phyloP scores from a whole-genome alignment of 2,113 vertebrate species.

The Ptilonorhynchus violaceus region DNA sequence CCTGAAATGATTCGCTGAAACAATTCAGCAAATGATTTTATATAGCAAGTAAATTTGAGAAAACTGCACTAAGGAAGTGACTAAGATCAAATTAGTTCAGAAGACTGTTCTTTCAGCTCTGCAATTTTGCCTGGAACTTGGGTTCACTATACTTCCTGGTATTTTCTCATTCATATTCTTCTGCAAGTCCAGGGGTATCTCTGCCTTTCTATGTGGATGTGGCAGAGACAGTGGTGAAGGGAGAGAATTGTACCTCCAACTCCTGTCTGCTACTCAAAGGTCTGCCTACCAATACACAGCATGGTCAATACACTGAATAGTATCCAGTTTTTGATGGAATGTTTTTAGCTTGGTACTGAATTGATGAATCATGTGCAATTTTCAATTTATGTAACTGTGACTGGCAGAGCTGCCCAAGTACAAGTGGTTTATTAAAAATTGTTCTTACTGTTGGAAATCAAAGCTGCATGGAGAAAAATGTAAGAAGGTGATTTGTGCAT shows the following conservation, averaged over 20 bases:
- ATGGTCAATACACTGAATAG: not conserved
- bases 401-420: not conserved
- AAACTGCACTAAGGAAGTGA: not conserved
- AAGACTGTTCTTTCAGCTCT: not conserved
- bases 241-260: not conserved
- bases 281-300: not conserved
- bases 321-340: not conserved
- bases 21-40: not conserved
- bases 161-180: not conserved
- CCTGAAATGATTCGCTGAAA: not conserved
- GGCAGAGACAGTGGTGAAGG: not conserved
- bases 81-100: not conserved
- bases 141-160: not conserved
- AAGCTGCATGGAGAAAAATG: not conserved
- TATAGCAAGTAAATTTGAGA: not conserved
- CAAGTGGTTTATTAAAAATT: not conserved
- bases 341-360: not conserved
- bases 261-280: not conserved
- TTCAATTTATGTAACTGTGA: not conserved
- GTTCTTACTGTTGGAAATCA: not conserved
- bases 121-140: not conserved
- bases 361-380: not conserved
- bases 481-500: not conserved
- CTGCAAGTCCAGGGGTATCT: not conserved
- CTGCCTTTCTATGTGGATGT: not conserved